Conservation (phyloP, 2,888 invertebrate genomes). For the Megastigmus dorsalis region DNA sequence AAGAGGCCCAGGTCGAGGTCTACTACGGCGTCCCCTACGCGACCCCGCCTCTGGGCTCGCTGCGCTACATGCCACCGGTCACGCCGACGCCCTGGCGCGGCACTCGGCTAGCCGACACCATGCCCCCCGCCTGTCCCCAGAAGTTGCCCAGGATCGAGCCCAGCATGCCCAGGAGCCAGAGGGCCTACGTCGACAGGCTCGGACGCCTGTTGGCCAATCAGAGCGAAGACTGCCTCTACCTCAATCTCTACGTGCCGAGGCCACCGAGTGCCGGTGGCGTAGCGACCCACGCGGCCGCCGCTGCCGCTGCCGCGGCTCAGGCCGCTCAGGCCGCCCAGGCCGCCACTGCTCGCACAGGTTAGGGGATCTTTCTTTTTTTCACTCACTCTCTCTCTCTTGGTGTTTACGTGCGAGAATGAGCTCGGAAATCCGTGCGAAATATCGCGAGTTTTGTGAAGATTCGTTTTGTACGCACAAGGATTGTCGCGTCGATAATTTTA, state of each 20-base stretch:
- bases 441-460: too few species aligned
- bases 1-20: conserved; percentile 92
- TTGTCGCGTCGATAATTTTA: too few species aligned
- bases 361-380: too few species aligned
- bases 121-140: conserved; percentile 93
- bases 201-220: conserved; percentile 91
- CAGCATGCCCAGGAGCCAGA: conserved; percentile 86
- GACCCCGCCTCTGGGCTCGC: conserved; percentile 90
- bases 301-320: neutral
- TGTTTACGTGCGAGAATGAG: too few species aligned
- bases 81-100: conserved; percentile 89
- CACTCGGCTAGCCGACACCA: conserved; percentile 86
- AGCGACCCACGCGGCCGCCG: neutral
- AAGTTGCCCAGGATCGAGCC: conserved; percentile 77
- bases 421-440: too few species aligned
- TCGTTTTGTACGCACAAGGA: too few species aligned
- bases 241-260: conserved; percentile 96
- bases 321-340: neutral
- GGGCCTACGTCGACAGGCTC: conserved; percentile 89
- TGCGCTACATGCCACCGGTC: conserved; percentile 96
- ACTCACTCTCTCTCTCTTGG: too few species aligned
- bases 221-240: conserved; percentile 97
- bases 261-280: too few species aligned
- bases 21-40: conserved; percentile 96
- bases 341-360: too few species aligned